These are phyloP conservation scores for Struthidea cinerea DNA, from an alignment of 2,113 vertebrate genomes.

Conservation along the genomic window DNA sequence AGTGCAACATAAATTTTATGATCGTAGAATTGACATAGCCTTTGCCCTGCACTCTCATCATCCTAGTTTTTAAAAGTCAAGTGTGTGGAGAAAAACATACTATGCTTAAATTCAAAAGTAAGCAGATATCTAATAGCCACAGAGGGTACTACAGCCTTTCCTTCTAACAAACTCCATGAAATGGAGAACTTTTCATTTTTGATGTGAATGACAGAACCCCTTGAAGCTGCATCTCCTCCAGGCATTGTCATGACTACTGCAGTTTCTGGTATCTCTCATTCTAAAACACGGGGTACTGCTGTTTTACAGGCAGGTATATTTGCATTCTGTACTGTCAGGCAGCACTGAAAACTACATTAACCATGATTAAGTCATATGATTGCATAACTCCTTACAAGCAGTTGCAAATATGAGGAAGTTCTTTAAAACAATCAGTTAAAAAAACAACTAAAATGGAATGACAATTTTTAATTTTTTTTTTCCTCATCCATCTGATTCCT, in stretches of 20 bases:
- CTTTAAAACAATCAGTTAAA: not conserved
- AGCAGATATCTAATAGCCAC: not conserved
- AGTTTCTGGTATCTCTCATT: not conserved
- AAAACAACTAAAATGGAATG: not conserved
- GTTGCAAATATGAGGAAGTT: not conserved
- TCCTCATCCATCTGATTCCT: not conserved
- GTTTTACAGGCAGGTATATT: not conserved
- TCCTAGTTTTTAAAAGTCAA: not conserved
- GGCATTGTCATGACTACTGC: not conserved
- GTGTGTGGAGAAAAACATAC: not conserved
- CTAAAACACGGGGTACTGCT: not conserved
- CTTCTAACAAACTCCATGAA: not conserved
- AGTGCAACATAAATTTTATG: not conserved
- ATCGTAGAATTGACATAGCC: accelerated
- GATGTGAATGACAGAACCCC: not conserved
- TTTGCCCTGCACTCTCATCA: not conserved
- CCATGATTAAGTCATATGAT: not conserved
- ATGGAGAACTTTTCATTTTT: not conserved
- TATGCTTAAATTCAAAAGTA: not conserved
- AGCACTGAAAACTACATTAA: not conserved
- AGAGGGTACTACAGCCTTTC: not conserved
- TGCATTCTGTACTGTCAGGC: not conserved
- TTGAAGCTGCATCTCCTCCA: not conserved
- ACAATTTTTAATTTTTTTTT: not conserved
- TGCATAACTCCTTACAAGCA: not conserved